These are phyloP conservation scores for Alexandromys fortis DNA, from an alignment of 2,113 vertebrate species.

Conservation along the genomic window DNA sequence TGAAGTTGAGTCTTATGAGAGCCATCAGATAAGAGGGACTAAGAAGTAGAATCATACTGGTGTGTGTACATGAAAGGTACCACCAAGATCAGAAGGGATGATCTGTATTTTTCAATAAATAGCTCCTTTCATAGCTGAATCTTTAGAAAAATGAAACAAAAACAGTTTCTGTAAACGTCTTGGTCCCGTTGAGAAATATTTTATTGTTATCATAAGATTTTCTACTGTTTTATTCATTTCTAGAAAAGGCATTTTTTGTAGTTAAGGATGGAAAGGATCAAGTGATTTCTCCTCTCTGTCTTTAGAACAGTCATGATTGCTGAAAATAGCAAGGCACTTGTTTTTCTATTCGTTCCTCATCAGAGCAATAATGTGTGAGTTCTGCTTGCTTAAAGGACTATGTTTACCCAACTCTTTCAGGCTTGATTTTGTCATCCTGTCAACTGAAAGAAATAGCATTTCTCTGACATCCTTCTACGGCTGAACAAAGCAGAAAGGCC, in stretches of 20 bases:
- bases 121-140: conserved; percentile 25
- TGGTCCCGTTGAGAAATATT: conserved; percentile 6
- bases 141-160: conserved; percentile 29
- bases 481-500: background rate
- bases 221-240: conserved; percentile 11
- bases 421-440: background rate
- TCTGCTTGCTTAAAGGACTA: background rate
- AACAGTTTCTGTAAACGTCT: background rate
- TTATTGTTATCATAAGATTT: conserved; percentile 24
- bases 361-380: background rate
- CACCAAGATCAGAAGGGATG: background rate
- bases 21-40: background rate
- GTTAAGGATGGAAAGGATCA: background rate
- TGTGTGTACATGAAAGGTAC: background rate
- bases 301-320: background rate
- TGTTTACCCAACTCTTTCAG: background rate
- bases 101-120: conserved; percentile 24
- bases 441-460: background rate
- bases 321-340: background rate
- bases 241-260: conserved; percentile 40
- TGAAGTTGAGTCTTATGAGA: conserved; percentile 1
- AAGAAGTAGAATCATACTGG: background rate
- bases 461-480: background rate
- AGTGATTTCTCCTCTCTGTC: background rate
- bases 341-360: conserved; percentile 9